Base-by-base conservation (phyloP, 1,140 invertebrate species). In the Hormaphis cornu region DNA sequence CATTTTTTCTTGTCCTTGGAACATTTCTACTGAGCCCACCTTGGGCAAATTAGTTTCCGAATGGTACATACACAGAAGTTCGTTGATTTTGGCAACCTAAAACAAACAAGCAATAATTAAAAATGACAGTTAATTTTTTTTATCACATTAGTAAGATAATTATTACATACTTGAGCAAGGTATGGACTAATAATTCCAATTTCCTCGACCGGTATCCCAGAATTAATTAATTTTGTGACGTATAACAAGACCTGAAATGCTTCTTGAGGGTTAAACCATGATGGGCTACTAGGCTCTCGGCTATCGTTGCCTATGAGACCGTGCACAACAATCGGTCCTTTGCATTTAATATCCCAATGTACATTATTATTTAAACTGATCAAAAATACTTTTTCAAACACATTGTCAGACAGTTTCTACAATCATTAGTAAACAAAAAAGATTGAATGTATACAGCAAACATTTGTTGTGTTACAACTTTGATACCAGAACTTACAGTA, bases 181-280 rank as follows among this genome's bases (percentile, higher is more conserved):
- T 98, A 98, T 0, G 95, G 94, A 7, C 93, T 90, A 63, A 98
- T 91, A 71, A 98, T 88, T 6, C 95, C 95, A 76, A 97, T 89
- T 75, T 95, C 86, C 56, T 86, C 79, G 52, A 83, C 77, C 4
- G 72, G 75, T 10, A 95, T 71, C 28, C 86, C 83, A 50, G 79
- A 78, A 53, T 85, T 83, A 75, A 86, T 89, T 1, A 93, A 75
- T 56, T 81, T 80, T 44, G 83, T 79, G 12, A 84, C 77, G 72
- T 86, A 86, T 37, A 81, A 76, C 70, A 83, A 81, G 8, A 90
- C 82, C 80, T 87, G 86, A 3, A 86, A 81, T 0, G 87, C 89
- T 81, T 98, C 95, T 56, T 85, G 81, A 0, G 85, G 85, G 82
- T 98, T 98, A 73, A 86, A 95, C 90, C 90, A 97, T 0, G 89